Base-by-base conservation (phyloP, 2,797 vertebrate genomes). In the Brachyrhaphis roseni region DNA sequence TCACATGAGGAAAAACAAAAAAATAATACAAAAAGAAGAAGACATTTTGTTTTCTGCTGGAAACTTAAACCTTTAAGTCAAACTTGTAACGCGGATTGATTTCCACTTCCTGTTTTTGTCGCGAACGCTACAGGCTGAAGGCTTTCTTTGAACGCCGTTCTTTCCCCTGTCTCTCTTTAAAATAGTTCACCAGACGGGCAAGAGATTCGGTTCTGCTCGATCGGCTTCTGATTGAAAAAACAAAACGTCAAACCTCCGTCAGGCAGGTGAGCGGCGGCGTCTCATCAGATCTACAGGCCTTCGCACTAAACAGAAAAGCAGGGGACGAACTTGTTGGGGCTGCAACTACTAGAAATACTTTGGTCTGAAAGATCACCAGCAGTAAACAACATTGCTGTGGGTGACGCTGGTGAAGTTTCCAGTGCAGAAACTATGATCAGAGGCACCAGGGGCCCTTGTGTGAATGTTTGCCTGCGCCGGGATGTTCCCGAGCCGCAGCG, bases 341-440 rank as follows among this genome's bases (percentile, higher is more conserved):
- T 83, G 68, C 80, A 81, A 78, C 85, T 84, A 36, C 72, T 92
- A 91, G 91, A 93, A 93, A 93, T 11, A 85, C 41, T 82, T 1
- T 15, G 57, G 55, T 82, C 83, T 92, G 84, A 92, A 80, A 85
- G 83, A 91, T 81, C 82, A 71, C 41, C 43, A 15, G 85, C 84
- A 75, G 87, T 91, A 90, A 93, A 90, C 82, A 89, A 82, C 78
- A 82, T 74, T 36, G 45, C 68, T 51, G 53, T 36, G 74, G 78
- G 82, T 93, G 92, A 92, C 83, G 68, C 31, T 76, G 81, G 78
- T 89, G 90, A 92, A 90, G 91, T 95, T 93, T 93, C 93, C 88
- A 81, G 83, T 75, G 79, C 41, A 78, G 51, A 75, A 79, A n/a
- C 66, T 77, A 8, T 59, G 79, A 90, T 87, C 82, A 84, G 43